Percentiles rank a stretch among this genome's conserved stretches.
phyloP scores from a whole-genome alignment of 2,797 vertebrate genomes.

The Denticeps clupeoides region DNA sequence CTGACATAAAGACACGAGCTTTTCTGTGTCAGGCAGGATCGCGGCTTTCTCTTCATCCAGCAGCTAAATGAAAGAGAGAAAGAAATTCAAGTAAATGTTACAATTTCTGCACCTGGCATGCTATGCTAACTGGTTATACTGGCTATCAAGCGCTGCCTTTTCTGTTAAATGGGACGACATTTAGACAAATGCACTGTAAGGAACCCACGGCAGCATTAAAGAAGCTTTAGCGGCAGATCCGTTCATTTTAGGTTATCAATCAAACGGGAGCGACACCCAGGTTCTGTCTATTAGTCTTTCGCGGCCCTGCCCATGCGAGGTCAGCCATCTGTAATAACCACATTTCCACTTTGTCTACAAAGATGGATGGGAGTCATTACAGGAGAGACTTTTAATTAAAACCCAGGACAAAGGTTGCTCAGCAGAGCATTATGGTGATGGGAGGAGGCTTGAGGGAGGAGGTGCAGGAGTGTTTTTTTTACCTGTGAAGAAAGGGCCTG shows the following conservation, averaged over 20 bases:
- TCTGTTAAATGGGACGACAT: too few species aligned
- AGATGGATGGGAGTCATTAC: conserved; percentile 55
- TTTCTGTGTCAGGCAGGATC: conserved; percentile 80
- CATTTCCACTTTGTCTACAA: conserved; percentile 12
- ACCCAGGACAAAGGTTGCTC: conserved; percentile 19
- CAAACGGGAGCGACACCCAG: conserved; percentile 32
- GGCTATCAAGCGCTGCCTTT: too few species aligned
- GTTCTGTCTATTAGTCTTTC: conserved; percentile 30
- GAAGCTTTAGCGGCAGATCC: not conserved
- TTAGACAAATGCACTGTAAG: not conserved
- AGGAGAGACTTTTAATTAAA: conserved; percentile 51
- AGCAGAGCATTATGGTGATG: too few species aligned
- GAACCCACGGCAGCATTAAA: not conserved
- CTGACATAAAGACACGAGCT: conserved; percentile 72
- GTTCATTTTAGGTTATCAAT: conserved; percentile 50
- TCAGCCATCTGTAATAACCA: conserved; percentile 16
- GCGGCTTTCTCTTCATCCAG: conserved; percentile 72
- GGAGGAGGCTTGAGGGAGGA: conserved; percentile 26
- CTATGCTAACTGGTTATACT: too few species aligned
- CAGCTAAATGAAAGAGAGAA: conserved; percentile 55
- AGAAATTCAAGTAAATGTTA: not conserved
- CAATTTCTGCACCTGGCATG: too few species aligned
- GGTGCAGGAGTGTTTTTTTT: conserved; percentile 20
- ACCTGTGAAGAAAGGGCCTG: conserved; percentile 82
- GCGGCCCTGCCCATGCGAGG: conserved; percentile 16